Percentiles rank a stretch among this genome's conserved stretches.
Evolutionary conservation across 2,797 vertebrate species (phyloP).

Genomic region (Triplophysa yarkandensis): DNA sequence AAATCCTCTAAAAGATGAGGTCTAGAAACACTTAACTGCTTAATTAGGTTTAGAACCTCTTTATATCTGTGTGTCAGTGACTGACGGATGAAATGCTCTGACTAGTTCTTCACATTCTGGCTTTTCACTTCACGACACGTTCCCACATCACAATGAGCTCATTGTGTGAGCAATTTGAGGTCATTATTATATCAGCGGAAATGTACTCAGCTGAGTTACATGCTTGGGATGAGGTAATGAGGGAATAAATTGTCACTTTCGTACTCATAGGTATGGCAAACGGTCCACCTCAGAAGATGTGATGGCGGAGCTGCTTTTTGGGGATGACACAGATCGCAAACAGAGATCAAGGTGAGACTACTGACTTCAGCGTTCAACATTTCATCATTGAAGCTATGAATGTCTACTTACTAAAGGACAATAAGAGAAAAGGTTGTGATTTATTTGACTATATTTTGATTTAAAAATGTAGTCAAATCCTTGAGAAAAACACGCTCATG

Average conservation of each 20-base stretch:
- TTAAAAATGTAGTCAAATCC: background rate
- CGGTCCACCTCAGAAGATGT: slow-evolving; percentile 76
- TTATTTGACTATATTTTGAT: too few relatives aligned
- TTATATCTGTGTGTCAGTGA: slow-evolving; percentile 17
- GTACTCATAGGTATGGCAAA: slow-evolving; percentile 80
- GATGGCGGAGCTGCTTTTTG: slow-evolving; percentile 76
- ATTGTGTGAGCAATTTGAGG: slow-evolving; percentile 33
- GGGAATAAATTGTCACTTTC: slow-evolving; percentile 30
- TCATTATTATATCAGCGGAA: slow-evolving; percentile 22
- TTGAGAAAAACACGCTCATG: background rate
- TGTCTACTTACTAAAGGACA: background rate
- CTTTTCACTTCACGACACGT: slow-evolving; percentile 36
- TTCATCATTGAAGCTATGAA: background rate
- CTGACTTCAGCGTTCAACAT: background rate
- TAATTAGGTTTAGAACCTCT: slow-evolving; percentile 20
- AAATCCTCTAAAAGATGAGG: background rate
- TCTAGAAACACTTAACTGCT: slow-evolving; percentile 11
- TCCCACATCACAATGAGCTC: slow-evolving; percentile 23
- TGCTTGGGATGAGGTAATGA: slow-evolving; percentile 18
- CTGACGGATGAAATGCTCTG: slow-evolving; percentile 36
- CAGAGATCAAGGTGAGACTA: slow-evolving; percentile 76
- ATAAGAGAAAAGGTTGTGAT: background rate
- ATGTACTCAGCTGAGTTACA: slow-evolving; percentile 27
- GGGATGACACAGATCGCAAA: slow-evolving; percentile 72
- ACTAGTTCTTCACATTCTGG: slow-evolving; percentile 20